These are phyloP conservation scores for Deroplatys truncata DNA, from an alignment of 2,888 invertebrate genomes.

Conservation along the genomic window DNA sequence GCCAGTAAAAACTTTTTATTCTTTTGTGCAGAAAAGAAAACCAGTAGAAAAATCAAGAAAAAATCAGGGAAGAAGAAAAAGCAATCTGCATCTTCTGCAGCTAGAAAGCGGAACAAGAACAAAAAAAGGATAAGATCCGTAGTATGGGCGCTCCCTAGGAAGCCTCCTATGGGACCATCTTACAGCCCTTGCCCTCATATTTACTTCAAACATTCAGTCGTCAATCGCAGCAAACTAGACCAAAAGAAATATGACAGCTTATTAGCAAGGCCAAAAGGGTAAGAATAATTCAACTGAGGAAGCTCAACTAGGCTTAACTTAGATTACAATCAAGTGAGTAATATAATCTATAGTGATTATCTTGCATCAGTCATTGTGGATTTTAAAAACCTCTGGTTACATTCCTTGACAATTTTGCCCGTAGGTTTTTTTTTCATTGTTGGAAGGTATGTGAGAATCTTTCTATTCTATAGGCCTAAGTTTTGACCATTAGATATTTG, in stretches of 20 bases:
- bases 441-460: no score
- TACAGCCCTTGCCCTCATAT: neutral
- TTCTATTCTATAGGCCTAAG: no score
- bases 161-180: neutral
- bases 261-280: neutral
- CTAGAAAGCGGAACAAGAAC: neutral
- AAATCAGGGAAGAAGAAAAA: neutral
- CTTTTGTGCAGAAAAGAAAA: neutral
- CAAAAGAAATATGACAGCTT: neutral
- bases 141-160: neutral
- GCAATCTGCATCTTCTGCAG: neutral
- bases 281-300: neutral
- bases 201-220: neutral
- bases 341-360: no score
- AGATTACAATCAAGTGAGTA: no score
- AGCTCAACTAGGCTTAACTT: no score
- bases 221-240: neutral
- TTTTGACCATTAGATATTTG: no score
- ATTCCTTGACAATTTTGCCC: no score
- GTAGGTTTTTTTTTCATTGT: no score
- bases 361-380: no score
- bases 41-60: neutral
- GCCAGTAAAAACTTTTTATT: no score
- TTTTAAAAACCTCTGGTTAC: no score
- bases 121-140: neutral